These are phyloP conservation scores for Drosophila glabriapex DNA, from an alignment of 2,888 invertebrate species.

Conservation along the genomic window DNA sequence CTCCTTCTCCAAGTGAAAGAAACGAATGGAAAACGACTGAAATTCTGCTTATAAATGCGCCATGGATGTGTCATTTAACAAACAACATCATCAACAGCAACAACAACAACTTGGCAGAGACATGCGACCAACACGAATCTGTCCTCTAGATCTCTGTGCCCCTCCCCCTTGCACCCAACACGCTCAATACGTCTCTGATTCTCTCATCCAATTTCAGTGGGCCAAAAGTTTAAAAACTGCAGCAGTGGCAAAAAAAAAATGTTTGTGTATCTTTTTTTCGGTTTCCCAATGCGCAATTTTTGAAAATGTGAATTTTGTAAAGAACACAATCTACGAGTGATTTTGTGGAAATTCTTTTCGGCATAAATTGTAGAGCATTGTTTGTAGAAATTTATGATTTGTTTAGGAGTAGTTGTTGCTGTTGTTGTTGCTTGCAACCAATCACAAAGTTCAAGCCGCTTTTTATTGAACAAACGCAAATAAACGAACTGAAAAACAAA, in stretches of 20 bases:
- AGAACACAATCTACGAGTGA: constrained; percentile 17
- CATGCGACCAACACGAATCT: constrained; percentile 62
- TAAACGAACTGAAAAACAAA: constrained; percentile 5
- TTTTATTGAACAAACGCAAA: constrained; percentile 15
- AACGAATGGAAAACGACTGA: constrained; percentile 37
- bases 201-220: constrained; percentile 40
- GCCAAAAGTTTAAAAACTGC: constrained; percentile 64
- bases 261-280: not conserved
- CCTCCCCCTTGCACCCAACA: not conserved
- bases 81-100: constrained; percentile 33
- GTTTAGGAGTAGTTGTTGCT: constrained; percentile 18
- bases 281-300: constrained; percentile 52
- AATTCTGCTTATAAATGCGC: constrained; percentile 67
- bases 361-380: constrained; percentile 14
- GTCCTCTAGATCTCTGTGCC: constrained; percentile 28
- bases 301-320: constrained; percentile 12
- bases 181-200: constrained; percentile 7
- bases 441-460: not conserved
- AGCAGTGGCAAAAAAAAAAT: constrained; percentile 45
- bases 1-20: constrained; percentile 32
- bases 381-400: constrained; percentile 38
- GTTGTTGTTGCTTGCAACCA: constrained; percentile 19
- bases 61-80: constrained; percentile 71
- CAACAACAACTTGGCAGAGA: constrained; percentile 53
- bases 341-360: constrained; percentile 31